Evolutionary conservation across 2,113 vertebrate species (phyloP).

Genomic region (Irena cyanogastra): DNA sequence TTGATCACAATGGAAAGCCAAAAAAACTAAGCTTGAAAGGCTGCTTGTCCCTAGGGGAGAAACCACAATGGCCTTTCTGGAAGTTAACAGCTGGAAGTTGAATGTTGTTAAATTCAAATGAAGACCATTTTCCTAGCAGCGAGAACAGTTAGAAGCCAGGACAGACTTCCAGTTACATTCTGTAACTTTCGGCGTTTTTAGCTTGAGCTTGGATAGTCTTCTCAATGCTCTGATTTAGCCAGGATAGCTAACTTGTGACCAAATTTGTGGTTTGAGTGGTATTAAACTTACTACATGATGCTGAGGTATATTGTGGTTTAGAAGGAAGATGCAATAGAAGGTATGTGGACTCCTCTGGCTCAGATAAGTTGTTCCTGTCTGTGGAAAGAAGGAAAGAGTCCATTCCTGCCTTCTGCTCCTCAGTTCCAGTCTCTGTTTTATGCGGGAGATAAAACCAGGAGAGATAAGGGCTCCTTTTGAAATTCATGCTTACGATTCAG

Average conservation of each 20-base stretch:
- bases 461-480: not conserved
- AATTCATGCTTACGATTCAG: not conserved
- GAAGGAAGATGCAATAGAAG: not conserved
- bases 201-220: not conserved
- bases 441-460: not conserved
- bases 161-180: not conserved
- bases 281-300: not conserved
- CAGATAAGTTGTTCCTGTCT: not conserved
- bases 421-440: not conserved
- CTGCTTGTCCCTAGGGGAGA: conserved; percentile 10
- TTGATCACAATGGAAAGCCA: conserved; percentile 23
- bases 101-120: conserved; percentile 9
- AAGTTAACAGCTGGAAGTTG: conserved; percentile 51
- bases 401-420: not conserved
- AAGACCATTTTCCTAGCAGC: not conserved
- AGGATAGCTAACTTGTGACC: not conserved
- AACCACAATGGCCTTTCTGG: conserved; percentile 35
- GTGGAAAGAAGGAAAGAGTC: not conserved
- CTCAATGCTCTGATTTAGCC: not conserved
- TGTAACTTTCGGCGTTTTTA: not conserved
- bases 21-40: conserved; percentile 12
- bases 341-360: not conserved
- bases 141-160: not conserved
- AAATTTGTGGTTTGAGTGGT: not conserved
- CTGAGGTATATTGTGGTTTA: not conserved